Percentiles rank a stretch among this genome's conserved stretches.
These are phyloP conservation scores for Neosalanx taihuensis DNA, from an alignment of 2,797 vertebrate species.

Conservation along the genomic window DNA sequence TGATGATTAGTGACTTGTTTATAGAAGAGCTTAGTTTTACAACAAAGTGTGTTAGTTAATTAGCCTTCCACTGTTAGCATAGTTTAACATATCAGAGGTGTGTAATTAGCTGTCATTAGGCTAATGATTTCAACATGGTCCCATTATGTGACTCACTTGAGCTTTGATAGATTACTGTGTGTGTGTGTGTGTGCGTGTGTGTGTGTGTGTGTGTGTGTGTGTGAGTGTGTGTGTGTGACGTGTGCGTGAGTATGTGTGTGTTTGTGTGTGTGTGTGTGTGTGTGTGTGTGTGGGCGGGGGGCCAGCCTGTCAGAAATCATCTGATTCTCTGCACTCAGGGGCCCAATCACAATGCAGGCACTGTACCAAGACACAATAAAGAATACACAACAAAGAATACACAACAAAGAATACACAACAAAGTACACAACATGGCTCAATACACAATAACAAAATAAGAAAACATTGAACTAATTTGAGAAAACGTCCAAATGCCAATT, in stretches of 20 bases:
- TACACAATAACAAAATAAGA: not conserved
- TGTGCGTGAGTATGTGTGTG: no score
- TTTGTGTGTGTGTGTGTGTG: no score
- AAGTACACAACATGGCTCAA: not conserved
- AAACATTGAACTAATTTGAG: not conserved
- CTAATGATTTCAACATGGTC: slow-evolving; percentile 52
- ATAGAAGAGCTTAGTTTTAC: slow-evolving; percentile 19
- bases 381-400: not conserved
- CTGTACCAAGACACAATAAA: not conserved
- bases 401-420: not conserved
- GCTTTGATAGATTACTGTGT: slow-evolving; percentile 32
- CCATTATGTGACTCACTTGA: slow-evolving; percentile 7
- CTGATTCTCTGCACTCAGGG: no score
- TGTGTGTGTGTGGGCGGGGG: no score
- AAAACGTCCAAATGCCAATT: not conserved
- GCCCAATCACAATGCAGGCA: slow-evolving; percentile 7
- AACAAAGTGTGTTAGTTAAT: slow-evolving; percentile 22
- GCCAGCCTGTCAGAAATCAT: no score
- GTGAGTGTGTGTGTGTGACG: no score
- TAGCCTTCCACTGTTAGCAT: slow-evolving; percentile 19
- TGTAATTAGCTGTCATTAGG: slow-evolving; percentile 36
- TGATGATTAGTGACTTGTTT: slow-evolving; percentile 14
- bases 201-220: no score
- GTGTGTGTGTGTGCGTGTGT: no score
- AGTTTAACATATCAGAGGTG: slow-evolving; percentile 28